A percentile compares a stretch with the other conserved stretches of the same genome.
These are phyloP conservation scores for Ceraclea dissimilis DNA, from an alignment of 2,888 invertebrate genomes.

Conservation along the genomic window DNA sequence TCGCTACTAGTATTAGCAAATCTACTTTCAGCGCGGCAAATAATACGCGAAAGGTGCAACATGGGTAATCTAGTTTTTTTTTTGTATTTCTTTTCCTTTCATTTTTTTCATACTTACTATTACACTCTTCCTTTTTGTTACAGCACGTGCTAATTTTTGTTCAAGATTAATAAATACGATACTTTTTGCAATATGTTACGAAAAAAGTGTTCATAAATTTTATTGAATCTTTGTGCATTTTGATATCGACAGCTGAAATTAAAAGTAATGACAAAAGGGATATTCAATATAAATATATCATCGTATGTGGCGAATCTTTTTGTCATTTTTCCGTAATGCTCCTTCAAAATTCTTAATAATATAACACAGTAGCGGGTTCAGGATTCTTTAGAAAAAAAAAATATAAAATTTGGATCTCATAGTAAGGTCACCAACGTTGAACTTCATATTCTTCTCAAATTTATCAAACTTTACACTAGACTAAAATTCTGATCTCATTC, in stretches of 20 bases:
- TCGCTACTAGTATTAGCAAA: too few relatives aligned
- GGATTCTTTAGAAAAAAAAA: background rate
- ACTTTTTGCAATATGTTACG: background rate
- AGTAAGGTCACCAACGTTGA: too few relatives aligned
- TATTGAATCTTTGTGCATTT: background rate
- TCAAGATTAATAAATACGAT: background rate
- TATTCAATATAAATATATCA: background rate
- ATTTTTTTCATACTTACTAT: background rate
- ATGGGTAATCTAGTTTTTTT: background rate
- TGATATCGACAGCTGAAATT: background rate
- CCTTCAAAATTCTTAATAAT: too few relatives aligned
- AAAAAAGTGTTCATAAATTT: background rate
- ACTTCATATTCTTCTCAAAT: too few relatives aligned
- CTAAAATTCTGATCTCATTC: too few relatives aligned
- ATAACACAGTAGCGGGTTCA: too few relatives aligned
- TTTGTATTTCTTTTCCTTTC: background rate
- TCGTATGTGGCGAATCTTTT: too few relatives aligned
- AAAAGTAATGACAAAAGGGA: background rate
- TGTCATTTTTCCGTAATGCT: too few relatives aligned
- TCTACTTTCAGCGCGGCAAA: too few relatives aligned
- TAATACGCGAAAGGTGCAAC: background rate
- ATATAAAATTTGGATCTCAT: too few relatives aligned
- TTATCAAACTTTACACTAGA: too few relatives aligned
- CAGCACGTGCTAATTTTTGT: background rate
- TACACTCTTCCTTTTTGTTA: background rate